A percentile compares a stretch with the other conserved stretches of the same genome.
These are phyloP conservation scores for Sinella curviseta DNA, from an alignment of 1,140 invertebrate genomes.

Conservation along the genomic window DNA sequence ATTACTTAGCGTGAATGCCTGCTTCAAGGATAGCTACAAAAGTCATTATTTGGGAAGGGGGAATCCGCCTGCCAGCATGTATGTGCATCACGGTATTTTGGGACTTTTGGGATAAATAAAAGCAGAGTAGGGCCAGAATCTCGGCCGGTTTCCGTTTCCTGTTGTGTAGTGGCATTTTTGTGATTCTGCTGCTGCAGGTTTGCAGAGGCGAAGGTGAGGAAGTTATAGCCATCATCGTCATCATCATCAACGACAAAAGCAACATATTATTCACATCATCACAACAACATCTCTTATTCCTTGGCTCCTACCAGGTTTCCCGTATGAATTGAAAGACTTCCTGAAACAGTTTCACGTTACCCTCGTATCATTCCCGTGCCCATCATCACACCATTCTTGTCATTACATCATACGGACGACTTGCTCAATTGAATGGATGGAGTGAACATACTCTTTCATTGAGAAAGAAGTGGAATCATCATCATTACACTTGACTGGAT, in stretches of 20 bases:
- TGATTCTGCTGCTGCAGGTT: no score
- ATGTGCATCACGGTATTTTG: neutral
- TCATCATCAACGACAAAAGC: neutral
- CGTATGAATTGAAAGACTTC: conserved; percentile 9
- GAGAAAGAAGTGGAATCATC: neutral
- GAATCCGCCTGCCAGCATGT: no score
- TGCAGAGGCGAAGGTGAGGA: conserved; percentile 11
- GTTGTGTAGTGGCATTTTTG: no score
- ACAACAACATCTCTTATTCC: no score
- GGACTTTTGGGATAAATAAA: neutral
- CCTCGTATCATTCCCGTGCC: neutral
- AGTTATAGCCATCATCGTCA: neutral
- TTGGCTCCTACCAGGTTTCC: neutral
- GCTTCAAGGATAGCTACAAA: no score
- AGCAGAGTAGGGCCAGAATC: neutral
- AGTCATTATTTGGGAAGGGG: no score
- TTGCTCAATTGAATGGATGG: neutral
- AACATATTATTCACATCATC: neutral
- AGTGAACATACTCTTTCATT: no score
- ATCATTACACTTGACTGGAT: neutral
- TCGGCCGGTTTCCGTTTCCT: neutral
- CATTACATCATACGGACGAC: neutral
- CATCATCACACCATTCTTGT: neutral
- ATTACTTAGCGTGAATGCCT: neutral
- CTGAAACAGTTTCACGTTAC: neutral